A percentile compares a stretch with the other conserved stretches of the same genome.
phyloP scores from a whole-genome alignment of 1,140 invertebrate species.

The Chionoecetes opilio region DNA sequence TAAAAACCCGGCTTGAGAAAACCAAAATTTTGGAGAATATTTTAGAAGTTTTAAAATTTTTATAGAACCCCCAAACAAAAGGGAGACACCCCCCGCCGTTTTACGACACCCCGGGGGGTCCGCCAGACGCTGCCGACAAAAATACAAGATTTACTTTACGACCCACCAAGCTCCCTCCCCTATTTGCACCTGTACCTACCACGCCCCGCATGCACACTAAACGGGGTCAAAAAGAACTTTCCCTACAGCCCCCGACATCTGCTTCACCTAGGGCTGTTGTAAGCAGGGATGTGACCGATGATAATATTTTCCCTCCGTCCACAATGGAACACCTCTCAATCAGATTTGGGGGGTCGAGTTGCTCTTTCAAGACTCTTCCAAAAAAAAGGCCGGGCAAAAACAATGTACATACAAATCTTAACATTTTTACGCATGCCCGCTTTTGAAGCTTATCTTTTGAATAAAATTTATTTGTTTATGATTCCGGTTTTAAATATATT shows the following conservation, averaged over 20 bases:
- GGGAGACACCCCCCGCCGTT: neutral
- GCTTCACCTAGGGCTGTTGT: neutral
- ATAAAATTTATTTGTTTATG: neutral
- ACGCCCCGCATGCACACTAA: neutral
- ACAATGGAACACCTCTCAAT: neutral
- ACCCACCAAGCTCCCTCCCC: neutral
- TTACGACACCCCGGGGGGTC: neutral
- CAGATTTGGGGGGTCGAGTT: neutral
- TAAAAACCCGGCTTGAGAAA: too few species aligned
- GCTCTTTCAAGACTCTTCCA: neutral
- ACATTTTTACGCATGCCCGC: neutral
- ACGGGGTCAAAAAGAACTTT: neutral
- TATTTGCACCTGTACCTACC: neutral
- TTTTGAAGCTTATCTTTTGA: neutral
- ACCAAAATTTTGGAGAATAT: too few species aligned
- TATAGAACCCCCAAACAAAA: conserved; percentile 3
- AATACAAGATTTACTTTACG: neutral
- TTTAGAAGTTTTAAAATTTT: too few species aligned
- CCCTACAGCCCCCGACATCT: neutral
- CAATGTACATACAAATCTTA: neutral
- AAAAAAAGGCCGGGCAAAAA: neutral
- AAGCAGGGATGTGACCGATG: neutral
- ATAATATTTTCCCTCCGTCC: neutral
- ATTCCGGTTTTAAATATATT: too few species aligned
- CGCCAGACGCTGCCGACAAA: neutral